Evolutionary conservation across 1,140 invertebrate species (phyloP).

Genomic region (Zaprionus capensis): DNA sequence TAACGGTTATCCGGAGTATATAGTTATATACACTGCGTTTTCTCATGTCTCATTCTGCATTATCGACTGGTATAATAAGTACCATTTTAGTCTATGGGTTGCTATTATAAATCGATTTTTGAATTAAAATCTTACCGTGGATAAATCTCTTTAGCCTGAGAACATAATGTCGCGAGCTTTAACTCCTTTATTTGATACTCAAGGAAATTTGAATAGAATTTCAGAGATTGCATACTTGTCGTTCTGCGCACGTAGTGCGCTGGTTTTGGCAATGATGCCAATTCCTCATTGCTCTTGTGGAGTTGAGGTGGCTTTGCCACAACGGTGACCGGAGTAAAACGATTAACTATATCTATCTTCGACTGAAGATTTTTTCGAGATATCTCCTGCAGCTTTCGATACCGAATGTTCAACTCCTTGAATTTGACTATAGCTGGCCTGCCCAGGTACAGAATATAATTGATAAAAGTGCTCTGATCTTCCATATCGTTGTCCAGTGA

Average conservation of each 20-base stretch:
- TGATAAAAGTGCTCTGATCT: slow-evolving; percentile 75
- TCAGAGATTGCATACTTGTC: slow-evolving; percentile 51
- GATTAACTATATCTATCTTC: slow-evolving; percentile 61
- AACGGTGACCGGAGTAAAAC: background rate
- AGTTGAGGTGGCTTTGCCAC: background rate
- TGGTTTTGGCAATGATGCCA: slow-evolving; percentile 23
- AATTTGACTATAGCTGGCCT: slow-evolving; percentile 75
- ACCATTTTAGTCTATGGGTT: too few species aligned
- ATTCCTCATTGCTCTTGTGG: slow-evolving; percentile 27
- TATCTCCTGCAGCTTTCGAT: slow-evolving; percentile 38
- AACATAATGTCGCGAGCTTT: slow-evolving; percentile 65
- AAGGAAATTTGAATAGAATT: too few species aligned
- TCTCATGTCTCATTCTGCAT: too few species aligned
- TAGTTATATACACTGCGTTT: too few species aligned
- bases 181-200: slow-evolving; percentile 58
- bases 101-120: background rate
- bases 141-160: slow-evolving; percentile 69
- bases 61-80: too few species aligned
- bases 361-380: slow-evolving; percentile 59
- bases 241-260: slow-evolving; percentile 76
- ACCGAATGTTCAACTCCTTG: slow-evolving; percentile 66
- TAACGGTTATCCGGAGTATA: too few species aligned
- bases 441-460: slow-evolving; percentile 71
- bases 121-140: slow-evolving; percentile 51
- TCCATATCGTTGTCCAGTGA: slow-evolving; percentile 75